phyloP scores from a whole-genome alignment of 2,113 vertebrate genomes.

The Elaphurus davidianus region DNA sequence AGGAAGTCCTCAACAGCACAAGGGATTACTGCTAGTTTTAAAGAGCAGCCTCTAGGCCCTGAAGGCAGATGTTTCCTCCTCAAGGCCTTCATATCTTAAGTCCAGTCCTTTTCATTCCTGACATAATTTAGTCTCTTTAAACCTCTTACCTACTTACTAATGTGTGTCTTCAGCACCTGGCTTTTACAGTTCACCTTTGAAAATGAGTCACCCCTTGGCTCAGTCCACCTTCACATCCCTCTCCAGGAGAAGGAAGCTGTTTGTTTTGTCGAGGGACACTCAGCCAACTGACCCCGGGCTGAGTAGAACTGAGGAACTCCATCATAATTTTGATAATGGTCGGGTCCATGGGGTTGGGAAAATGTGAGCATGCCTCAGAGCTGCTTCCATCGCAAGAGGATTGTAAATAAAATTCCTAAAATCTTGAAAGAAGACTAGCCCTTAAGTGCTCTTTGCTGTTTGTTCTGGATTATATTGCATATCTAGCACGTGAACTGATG shows the following conservation, averaged over 20 bases:
- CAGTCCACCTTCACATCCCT: not conserved
- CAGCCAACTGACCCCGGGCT: not conserved
- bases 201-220: not conserved
- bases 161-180: not conserved
- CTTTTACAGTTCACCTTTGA: not conserved
- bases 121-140: not conserved
- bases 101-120: slow-evolving; percentile 52
- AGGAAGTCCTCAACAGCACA: not conserved
- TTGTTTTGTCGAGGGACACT: not conserved
- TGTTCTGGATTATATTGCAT: not conserved
- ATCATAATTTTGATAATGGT: not conserved
- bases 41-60: not conserved
- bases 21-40: not conserved
- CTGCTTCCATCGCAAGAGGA: not conserved
- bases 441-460: not conserved
- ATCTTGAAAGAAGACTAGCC: not conserved
- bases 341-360: not conserved
- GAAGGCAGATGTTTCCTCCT: slow-evolving; percentile 59
- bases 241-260: not conserved
- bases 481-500: not conserved
- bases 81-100: not conserved
- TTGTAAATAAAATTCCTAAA: not conserved
- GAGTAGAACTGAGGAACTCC: not conserved
- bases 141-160: slow-evolving; percentile 3
- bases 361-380: not conserved